These are phyloP conservation scores for Mylabris phalerata DNA, from an alignment of 1,140 invertebrate species.

Conservation along the genomic window DNA sequence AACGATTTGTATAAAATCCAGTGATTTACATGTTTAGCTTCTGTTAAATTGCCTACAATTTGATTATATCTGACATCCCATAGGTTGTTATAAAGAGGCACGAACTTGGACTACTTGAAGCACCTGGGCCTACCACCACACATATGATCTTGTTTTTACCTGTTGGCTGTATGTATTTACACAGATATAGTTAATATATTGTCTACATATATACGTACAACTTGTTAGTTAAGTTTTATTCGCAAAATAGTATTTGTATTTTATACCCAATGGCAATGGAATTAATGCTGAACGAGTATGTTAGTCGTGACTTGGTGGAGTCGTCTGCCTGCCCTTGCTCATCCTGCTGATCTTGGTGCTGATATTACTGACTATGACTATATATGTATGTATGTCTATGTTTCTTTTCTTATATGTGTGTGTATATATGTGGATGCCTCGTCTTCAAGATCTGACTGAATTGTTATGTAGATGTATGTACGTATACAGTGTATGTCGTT, in stretches of 20 bases:
- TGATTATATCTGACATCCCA: constrained; percentile 11
- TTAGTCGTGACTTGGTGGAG: constrained; percentile 16
- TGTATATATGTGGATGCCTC: too few relatives aligned
- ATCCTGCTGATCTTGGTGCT: constrained; percentile 19
- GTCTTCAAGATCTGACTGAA: too few relatives aligned
- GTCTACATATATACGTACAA: too few relatives aligned
- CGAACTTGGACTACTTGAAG: background rate
- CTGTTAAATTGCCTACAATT: constrained; percentile 16
- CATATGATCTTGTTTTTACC: constrained; percentile 6
- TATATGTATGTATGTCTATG: constrained; percentile 2
- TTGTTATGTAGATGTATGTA: too few relatives aligned
- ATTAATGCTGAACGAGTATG: constrained; percentile 21
- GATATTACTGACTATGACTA: constrained; percentile 1
- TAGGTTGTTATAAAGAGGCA: background rate
- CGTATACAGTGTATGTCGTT: constrained; percentile 7
- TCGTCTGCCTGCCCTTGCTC: constrained; percentile 16
- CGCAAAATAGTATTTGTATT: constrained; percentile 9
- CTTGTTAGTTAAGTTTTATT: too few relatives aligned
- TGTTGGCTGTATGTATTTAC: too few relatives aligned
- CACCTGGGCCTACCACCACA: constrained; percentile 5
- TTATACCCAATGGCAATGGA: constrained; percentile 15
- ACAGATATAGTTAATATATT: too few relatives aligned
- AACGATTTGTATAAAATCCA: background rate
- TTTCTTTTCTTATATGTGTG: constrained; percentile 5
- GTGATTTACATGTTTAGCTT: constrained; percentile 12